Evolutionary conservation across 1,140 invertebrate genomes (phyloP), one percentile per base, ranked within the genome.

Genomic region (Mercenaria mercenaria): DNA sequence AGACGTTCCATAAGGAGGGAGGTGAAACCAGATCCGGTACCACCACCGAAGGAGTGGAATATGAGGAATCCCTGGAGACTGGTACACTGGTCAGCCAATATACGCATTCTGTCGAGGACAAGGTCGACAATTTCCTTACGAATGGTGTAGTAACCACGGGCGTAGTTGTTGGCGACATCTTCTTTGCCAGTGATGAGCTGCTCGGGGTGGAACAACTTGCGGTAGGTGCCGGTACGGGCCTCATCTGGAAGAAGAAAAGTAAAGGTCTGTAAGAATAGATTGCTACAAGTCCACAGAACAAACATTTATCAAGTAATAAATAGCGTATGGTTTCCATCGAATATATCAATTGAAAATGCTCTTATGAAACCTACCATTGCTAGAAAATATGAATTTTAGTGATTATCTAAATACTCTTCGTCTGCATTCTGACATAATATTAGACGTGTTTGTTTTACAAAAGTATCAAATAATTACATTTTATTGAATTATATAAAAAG

Each of bases 11-110:
- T 98, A 64, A 98, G 96, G 59, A 98, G 96, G 0, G 98, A 98
- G 15, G 98, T 98, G 96, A 98, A 98, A 11, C 98, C 96, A n/a
- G 98, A 98, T n/a, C 98, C 98, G 89, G 98, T 98, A 69, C 98
- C 98, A 61, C 98, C 98, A 59, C 95, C 95, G 80, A 96, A 96
- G 79, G 91, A 92, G 91, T 96, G 96, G 92, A 96, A 96, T 67
- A 96, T 95, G 47, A 96, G 93, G 90, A 96, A 96, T 41, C 96
- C 96, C 92, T 96, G 96, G 47, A 96, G 94, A 52, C 91, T 90
- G n/a, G 90, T 91, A 56, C 92, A 92, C 47, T 92, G 90, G 64
- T 92, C 92, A 80, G 92, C 88, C 74, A 91, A 74, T 76, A 94
- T 94, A 32, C 93, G 84, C 83, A 96, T 94, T 34, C 96, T 85